Base-by-base conservation (phyloP, 2,888 invertebrate species). In the Blera fallax region DNA sequence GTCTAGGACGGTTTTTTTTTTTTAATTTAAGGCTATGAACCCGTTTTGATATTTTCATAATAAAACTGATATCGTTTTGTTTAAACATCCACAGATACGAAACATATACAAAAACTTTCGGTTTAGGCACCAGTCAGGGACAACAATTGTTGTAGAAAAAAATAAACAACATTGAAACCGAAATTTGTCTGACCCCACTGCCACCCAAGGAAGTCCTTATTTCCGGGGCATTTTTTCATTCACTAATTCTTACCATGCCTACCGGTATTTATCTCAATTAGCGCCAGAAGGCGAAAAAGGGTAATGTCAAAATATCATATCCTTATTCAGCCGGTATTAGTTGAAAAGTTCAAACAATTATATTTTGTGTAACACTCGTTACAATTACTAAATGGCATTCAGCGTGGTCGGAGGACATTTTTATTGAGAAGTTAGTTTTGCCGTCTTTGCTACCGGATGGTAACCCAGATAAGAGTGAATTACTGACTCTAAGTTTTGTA, bases 351-450 rank as follows among this genome's bases (percentile, higher is more conserved):
- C 10, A 16, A 32, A 54, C 11, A 14, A 64, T 54, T 43, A 40
- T 40, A 40, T n/a, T n/a, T 40, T n/a, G 40, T 40, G 32, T 45
- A 54, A 56, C 74, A 56, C 64, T 54, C 45, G 45, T 64, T 32
- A 54, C 62, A 62, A 56, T 74, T 48, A 32, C 2, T 16, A 56
- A 74, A 56, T 65, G 64, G 8, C 54, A 45, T 43, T 29, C 48
- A 1, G 8, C 1, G 18, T 3, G n/a, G 32, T 4, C 32, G 7
- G 11, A 18, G 50, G 40, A 52, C 52, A 74, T 29, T 73, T 40
- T 73, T 43, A 56, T 45, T 32, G 24, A n/a, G 29, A 74, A 74
- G 43, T 74, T 65, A 27, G 43, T 56, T 54, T 43, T 7, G n/a
- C 8, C 16, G 29, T 52, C n/a, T 14, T 52, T 56, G 37, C n/a